Evolutionary conservation across 2,888 invertebrate genomes (phyloP).

Genomic region (Trichogramma evanescens): DNA sequence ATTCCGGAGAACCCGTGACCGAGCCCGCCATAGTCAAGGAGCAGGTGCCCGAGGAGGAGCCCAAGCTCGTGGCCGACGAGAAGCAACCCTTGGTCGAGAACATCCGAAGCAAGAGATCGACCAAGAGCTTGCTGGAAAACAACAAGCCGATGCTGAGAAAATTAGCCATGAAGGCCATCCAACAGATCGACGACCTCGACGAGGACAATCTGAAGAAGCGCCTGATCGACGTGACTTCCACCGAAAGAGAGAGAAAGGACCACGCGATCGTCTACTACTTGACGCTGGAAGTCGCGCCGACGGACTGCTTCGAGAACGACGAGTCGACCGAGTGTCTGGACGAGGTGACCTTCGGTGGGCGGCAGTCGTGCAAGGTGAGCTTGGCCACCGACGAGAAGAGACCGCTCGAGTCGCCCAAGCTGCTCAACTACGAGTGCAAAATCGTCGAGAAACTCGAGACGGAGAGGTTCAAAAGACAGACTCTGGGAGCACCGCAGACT

Average conservation of each 20-base stretch:
- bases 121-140: background rate
- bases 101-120: constrained; percentile 20
- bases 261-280: constrained; percentile 47
- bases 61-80: background rate
- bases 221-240: constrained; percentile 47
- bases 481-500: constrained; percentile 22
- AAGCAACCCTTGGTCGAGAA: constrained; percentile 7
- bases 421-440: constrained; percentile 50
- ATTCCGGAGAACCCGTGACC: constrained; percentile 21
- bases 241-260: constrained; percentile 40
- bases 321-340: constrained; percentile 26
- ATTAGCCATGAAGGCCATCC: constrained; percentile 49
- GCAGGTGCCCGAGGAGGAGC: constrained; percentile 11
- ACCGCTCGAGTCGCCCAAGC: constrained; percentile 41
- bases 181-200: constrained; percentile 50
- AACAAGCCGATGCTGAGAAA: constrained; percentile 29
- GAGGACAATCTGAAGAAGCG: constrained; percentile 49
- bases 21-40: constrained; percentile 31
- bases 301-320: constrained; percentile 42
- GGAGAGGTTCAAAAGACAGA: constrained; percentile 14
- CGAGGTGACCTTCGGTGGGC: constrained; percentile 25
- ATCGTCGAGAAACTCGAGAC: constrained; percentile 9
- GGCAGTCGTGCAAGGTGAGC: constrained; percentile 53
- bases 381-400: constrained; percentile 45
- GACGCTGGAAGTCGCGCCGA: constrained; percentile 45